Base-by-base conservation (phyloP, 1,140 invertebrate species). In the Drosophila pandora region DNA sequence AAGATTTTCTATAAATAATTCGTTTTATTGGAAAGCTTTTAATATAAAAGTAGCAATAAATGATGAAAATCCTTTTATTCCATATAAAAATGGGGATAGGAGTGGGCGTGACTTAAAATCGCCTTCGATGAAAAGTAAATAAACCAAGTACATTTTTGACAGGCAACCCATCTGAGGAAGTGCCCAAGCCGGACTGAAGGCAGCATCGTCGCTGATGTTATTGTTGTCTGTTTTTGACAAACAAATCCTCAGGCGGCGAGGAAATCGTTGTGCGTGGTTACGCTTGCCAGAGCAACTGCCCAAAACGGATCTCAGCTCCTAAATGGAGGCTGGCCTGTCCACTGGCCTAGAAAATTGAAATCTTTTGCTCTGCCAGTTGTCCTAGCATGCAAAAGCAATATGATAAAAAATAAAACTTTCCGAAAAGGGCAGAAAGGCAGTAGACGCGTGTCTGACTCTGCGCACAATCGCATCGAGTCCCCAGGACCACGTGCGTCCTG, bases 271-370 rank as follows among this genome's bases (percentile, higher is more conserved):
- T 88, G 83, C 79, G 72, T 88, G 79, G 83, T 77, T 88, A 88
- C 83, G 83, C 83, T 88, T 54, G 83, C 79, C 64, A 83, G 83
- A 79, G 76, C 83, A 88, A 85, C 82, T 47, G 61, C 49, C 68
- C 63, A 70, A 53, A 50, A 83, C 52, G 71, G 57, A 54, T 55
- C 48, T 39, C 69, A 73, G 78, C 63, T 67, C 63, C 70, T 69
- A 71, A 77, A 53, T 77, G 30, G 45, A 53, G 47, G 53, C 43
- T 37, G 25, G 41, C 65, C 57, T 80, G 79, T 54, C 83, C 79
- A 88, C 61, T 88, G 83, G 79, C 79, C 72, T 88, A 88, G 83
- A 88, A 88, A 88, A 88, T 88, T 88, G 79, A 88, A 88, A 88
- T 88, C 68, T 83, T 88, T 79, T 79, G 56, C 57, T 76, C 59